phyloP scores from a whole-genome alignment of 2,888 invertebrate genomes.

The Plebejus melissa region DNA sequence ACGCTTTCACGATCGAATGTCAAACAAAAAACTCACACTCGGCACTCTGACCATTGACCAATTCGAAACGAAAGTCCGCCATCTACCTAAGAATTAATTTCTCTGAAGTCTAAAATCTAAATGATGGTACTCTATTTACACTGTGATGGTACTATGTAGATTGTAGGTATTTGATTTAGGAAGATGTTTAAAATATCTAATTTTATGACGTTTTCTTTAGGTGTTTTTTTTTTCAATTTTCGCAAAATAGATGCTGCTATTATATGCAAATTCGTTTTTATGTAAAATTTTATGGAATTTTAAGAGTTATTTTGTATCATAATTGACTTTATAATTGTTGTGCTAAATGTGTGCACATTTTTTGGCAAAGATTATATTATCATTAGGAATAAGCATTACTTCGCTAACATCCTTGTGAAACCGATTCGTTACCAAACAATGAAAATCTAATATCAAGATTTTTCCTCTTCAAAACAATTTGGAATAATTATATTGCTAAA shows the following conservation, averaged over 20 bases:
- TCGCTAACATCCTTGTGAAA: not conserved
- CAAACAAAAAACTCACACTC: too few relatives aligned
- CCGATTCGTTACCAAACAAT: not conserved
- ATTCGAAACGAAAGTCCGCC: too few relatives aligned
- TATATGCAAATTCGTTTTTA: slow-evolving; percentile 1
- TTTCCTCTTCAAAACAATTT: not conserved
- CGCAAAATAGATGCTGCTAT: not conserved
- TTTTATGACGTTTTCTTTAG: not conserved
- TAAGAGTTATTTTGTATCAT: not conserved
- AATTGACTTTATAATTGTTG: not conserved
- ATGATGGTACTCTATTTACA: too few relatives aligned
- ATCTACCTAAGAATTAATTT: too few relatives aligned
- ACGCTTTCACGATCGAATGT: too few relatives aligned
- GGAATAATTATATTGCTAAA: not conserved
- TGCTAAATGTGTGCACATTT: not conserved
- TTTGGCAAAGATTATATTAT: not conserved
- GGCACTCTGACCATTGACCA: too few relatives aligned
- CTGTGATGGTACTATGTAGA: not conserved
- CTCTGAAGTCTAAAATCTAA: too few relatives aligned
- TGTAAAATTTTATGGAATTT: not conserved
- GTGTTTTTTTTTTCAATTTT: not conserved
- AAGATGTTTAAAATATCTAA: not conserved
- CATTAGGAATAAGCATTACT: not conserved
- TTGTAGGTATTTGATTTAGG: not conserved
- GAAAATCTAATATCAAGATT: not conserved